Evolutionary conservation across 2,888 invertebrate genomes (phyloP).

Genomic region (Eueremaeus valkanovi): DNA sequence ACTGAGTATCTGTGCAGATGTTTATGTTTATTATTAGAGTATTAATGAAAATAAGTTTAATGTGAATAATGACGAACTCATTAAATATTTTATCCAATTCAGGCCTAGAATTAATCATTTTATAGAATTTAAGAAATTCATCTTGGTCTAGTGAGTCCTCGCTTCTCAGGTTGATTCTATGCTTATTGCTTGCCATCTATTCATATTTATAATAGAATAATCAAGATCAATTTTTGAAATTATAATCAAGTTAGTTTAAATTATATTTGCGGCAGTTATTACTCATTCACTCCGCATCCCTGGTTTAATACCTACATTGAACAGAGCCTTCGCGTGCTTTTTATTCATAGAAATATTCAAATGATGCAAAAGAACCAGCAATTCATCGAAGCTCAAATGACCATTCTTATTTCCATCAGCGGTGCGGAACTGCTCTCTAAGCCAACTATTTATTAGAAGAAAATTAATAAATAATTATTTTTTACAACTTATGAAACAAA

Average conservation of each 20-base stretch:
- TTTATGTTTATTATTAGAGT: background rate
- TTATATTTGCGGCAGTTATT: too few species aligned
- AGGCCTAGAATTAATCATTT: conserved; percentile 56
- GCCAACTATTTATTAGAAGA: conserved; percentile 51
- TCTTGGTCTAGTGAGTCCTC: conserved; percentile 59
- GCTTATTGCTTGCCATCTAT: too few species aligned
- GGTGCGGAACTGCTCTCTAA: conserved; percentile 55
- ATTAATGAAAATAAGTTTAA: background rate
- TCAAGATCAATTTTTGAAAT: too few species aligned
- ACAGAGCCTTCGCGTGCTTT: too few species aligned
- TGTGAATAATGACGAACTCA: too few species aligned
- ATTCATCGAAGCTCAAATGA: conserved; percentile 59
- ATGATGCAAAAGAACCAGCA: conserved; percentile 56
- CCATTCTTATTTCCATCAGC: conserved; percentile 59
- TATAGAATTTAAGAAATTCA: conserved; percentile 60
- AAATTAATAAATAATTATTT: background rate
- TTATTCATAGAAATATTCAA: conserved; percentile 59
- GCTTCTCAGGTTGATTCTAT: too few species aligned
- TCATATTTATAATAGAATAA: too few species aligned
- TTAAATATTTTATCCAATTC: conserved; percentile 53
- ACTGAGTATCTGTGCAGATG: conserved; percentile 50
- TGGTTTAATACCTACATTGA: too few species aligned
- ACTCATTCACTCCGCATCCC: too few species aligned
- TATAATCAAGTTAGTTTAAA: too few species aligned
- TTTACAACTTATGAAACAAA: background rate